Evolutionary conservation across 2,888 invertebrate genomes (phyloP).

Genomic region (Trichopoda pennipes): DNA sequence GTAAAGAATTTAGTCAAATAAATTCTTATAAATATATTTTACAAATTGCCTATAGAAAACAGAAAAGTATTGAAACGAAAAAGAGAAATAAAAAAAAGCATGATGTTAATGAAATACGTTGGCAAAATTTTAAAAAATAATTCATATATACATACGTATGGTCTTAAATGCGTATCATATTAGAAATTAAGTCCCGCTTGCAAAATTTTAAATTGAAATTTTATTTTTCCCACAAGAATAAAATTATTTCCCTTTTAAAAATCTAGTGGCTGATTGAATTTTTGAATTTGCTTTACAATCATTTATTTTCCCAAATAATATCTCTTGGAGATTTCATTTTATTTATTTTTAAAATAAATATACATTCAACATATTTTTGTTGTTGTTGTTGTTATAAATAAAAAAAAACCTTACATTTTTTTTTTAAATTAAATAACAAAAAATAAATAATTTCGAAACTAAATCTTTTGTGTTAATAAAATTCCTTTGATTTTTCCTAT

Average conservation of each 20-base stretch:
- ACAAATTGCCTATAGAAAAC: constrained; percentile 16
- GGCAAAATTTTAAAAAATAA: constrained; percentile 28
- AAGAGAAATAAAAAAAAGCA: constrained; percentile 53
- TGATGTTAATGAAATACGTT: constrained; percentile 53
- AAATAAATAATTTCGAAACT: constrained; percentile 22
- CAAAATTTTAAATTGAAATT: constrained; percentile 31
- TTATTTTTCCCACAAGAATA: constrained; percentile 1
- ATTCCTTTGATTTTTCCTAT: constrained; percentile 40
- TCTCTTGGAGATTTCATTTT: constrained; percentile 34
- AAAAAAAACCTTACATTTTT: neutral
- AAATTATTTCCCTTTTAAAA: neutral
- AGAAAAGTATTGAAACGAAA: constrained; percentile 11
- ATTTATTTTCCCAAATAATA: constrained; percentile 1
- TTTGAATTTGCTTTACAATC: constrained; percentile 52
- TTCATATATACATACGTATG: constrained; percentile 11
- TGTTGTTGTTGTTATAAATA: too few relatives aligned
- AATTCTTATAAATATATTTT: constrained; percentile 17
- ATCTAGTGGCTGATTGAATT: constrained; percentile 57
- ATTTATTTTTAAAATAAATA: neutral
- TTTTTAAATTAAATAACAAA: constrained; percentile 29
- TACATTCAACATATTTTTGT: neutral
- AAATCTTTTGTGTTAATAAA: constrained; percentile 23
- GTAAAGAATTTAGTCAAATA: constrained; percentile 17
- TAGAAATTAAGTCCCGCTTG: constrained; percentile 40
- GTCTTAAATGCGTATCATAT: constrained; percentile 16